Evolutionary conservation across 1,140 invertebrate genomes (phyloP).

Genomic region (Melipona quadrifasciata): DNA sequence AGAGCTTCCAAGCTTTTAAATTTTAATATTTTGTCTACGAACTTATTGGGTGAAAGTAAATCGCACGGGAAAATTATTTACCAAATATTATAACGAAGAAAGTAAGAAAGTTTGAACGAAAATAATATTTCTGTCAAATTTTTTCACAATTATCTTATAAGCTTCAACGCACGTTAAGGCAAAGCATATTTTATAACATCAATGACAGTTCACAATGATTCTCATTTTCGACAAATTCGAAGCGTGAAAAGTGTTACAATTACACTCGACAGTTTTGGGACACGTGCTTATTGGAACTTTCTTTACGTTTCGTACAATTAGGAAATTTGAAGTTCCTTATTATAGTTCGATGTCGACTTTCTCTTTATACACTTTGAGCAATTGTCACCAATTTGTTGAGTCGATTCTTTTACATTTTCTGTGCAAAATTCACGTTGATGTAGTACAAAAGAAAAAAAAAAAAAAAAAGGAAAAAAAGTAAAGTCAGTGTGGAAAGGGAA

Average conservation of each 20-base stretch:
- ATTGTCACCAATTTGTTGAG: not conserved
- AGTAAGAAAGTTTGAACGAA: not conserved
- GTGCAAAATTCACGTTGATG: too few relatives aligned
- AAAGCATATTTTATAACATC: not conserved
- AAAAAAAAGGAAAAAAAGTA: too few relatives aligned
- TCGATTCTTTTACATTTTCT: not conserved
- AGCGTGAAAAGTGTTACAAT: not conserved
- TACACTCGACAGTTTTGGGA: not conserved
- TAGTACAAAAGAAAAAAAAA: too few relatives aligned
- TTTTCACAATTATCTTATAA: not conserved
- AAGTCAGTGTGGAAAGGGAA: too few relatives aligned
- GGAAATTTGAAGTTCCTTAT: too few relatives aligned
- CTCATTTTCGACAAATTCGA: not conserved
- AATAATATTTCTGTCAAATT: not conserved
- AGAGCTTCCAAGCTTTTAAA: too few relatives aligned
- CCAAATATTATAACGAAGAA: not conserved
- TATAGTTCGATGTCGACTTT: too few relatives aligned
- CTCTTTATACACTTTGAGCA: not conserved
- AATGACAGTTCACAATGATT: not conserved
- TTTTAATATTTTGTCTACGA: not conserved
- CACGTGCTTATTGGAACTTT: not conserved
- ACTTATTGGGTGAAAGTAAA: not conserved
- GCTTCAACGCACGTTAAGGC: not conserved
- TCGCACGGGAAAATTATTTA: not conserved
- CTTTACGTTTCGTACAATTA: not conserved